Base-by-base conservation (phyloP, 2,797 vertebrate genomes). In the Paramormyrops hopkinsi region DNA sequence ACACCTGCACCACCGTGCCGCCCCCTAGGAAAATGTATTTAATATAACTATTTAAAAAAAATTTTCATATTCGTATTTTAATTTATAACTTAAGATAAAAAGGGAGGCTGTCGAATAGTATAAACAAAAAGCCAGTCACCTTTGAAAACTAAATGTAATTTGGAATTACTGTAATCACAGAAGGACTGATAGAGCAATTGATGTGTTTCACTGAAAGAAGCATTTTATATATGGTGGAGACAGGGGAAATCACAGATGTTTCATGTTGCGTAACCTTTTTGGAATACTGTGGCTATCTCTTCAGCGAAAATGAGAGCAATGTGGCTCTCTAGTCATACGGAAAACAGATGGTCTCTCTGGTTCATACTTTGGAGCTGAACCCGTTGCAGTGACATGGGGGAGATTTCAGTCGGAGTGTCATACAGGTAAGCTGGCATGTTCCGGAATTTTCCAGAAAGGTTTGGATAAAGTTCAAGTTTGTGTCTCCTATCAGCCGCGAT, bases 301-400 rank as follows among this genome's bases (percentile, higher is more conserved):
- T 86, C 92, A 91, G 90, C 90, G 89, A 90, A 89, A 93, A 89
- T n/a, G 62, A 56, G 53, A 91, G 90, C 54, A 41, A 76, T 91
- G 90, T 56, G 73, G 87, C n/a, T 59, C 88, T 82, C n/a, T 90
- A 89, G 44, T 59, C 33, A 79, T 89, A 86, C 91, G 92, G 91
- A 93, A 93, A 94, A 92, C 90, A 90, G 91, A 90, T 92, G 92
- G 84, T 79, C 89, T 91, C 65, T 88, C 87, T 79, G 22, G 88
- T 93, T 90, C 90, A 91, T 92, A 93, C 90, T 56, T 92, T 92
- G 91, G 91, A 91, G 69, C 91, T 86, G 62, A 50, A 90, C 92
- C 90, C 91, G 83, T 90, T 88, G 90, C 90, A 90, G 19, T 91
- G 90, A 92, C 89, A 62, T 53, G 87, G 41, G 29, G 37, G 33